Conservation (phyloP, 2,113 vertebrate genomes). For the Maccullochella peelii region DNA sequence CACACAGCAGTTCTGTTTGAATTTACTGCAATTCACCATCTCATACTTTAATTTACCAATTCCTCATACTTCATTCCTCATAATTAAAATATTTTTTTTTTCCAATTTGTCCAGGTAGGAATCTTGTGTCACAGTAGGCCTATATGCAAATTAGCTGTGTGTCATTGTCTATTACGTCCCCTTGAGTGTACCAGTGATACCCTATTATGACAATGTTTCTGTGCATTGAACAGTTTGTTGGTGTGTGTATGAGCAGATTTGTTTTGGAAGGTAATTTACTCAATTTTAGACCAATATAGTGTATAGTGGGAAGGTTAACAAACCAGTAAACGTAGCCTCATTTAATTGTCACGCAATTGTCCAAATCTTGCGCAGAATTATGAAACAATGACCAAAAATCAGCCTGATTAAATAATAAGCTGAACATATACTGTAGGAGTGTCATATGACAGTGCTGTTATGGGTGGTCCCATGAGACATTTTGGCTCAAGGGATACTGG, state of each 20-base stretch:
- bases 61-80: neutral
- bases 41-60: neutral
- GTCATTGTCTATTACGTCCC: neutral
- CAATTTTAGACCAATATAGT: neutral
- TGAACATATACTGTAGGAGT: conserved; percentile 14
- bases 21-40: neutral
- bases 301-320: too few relatives aligned
- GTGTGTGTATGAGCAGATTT: neutral
- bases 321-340: neutral
- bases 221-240: conserved; percentile 4
- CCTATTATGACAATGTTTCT: neutral
- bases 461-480: conserved; percentile 78
- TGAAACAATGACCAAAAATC: neutral
- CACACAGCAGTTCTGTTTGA: neutral
- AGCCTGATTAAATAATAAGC: neutral
- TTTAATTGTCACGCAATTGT: neutral
- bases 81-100: too few relatives aligned
- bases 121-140: neutral
- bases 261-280: neutral
- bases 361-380: neutral
- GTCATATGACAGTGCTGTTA: conserved; percentile 68
- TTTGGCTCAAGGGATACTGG: conserved; percentile 73
- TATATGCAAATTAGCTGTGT: neutral
- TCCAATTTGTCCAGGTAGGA: neutral
- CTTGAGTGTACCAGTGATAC: neutral